phyloP scores from a whole-genome alignment of 2,888 invertebrate species.

The Napeogenes inachia region DNA sequence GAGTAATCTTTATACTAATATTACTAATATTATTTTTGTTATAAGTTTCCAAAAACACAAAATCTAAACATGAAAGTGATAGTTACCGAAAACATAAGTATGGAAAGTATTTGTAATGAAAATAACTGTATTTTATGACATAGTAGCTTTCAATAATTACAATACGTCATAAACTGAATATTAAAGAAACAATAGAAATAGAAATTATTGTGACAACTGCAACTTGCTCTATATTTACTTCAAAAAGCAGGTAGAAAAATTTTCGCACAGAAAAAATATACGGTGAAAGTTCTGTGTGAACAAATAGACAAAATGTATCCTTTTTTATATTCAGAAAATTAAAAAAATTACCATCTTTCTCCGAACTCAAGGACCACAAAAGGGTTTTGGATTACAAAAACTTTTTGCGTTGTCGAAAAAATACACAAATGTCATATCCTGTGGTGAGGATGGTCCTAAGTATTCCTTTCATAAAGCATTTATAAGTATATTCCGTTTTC shows the following conservation, averaged over 20 bases:
- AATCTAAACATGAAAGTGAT: too few relatives aligned
- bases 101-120: too few relatives aligned
- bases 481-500: background rate
- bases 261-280: conserved; percentile 37
- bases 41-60: too few relatives aligned
- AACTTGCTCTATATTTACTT: conserved; percentile 43
- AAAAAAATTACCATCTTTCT: conserved; percentile 55
- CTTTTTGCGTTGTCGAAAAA: conserved; percentile 35
- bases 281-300: conserved; percentile 62
- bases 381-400: conserved; percentile 71
- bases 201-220: conserved; percentile 12
- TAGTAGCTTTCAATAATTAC: background rate
- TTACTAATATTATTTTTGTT: too few relatives aligned
- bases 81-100: too few relatives aligned
- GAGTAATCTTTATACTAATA: too few relatives aligned
- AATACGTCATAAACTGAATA: conserved; percentile 7
- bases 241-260: conserved; percentile 39
- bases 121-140: background rate
- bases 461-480: background rate
- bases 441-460: conserved; percentile 20
- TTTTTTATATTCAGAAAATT: conserved; percentile 46
- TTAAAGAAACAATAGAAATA: conserved; percentile 17
- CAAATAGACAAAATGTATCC: conserved; percentile 51
- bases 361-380: conserved; percentile 59
- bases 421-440: conserved; percentile 30